Evolutionary conservation across 35 echinoderm and acorn worm genomes (phyloP).

Genomic region (Heliocidaris erythrogramma): DNA sequence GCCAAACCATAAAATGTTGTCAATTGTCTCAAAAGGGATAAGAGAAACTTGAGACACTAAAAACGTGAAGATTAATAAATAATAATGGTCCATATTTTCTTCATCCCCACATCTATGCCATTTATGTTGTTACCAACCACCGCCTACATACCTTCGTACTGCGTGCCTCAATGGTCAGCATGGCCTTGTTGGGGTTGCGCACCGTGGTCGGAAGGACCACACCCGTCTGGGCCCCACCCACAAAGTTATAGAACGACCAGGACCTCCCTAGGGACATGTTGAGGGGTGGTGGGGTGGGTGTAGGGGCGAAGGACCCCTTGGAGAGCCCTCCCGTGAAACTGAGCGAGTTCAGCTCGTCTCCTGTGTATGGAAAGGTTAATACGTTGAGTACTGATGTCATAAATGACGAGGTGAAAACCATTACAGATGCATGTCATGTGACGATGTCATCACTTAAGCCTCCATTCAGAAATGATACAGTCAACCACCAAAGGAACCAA

Average conservation of each 20-base stretch:
- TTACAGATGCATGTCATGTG: no score
- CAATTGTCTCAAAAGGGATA: no score
- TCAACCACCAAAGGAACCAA: no score
- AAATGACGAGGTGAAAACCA: no score
- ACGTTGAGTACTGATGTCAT: not conserved
- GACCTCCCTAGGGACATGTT: slow-evolving; percentile 83
- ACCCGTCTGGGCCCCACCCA: slow-evolving; percentile 82
- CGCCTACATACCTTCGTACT: slow-evolving; percentile 74
- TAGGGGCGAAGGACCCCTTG: slow-evolving; percentile 75
- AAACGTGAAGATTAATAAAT: no score
- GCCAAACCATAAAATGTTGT: no score
- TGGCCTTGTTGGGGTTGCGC: slow-evolving; percentile 96
- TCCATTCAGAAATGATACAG: no score
- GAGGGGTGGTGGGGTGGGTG: slow-evolving; percentile 52
- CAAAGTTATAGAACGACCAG: slow-evolving; percentile 98
- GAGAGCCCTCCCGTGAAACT: slow-evolving; percentile 81
- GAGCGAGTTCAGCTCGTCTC: slow-evolving; percentile 93
- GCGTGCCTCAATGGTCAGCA: slow-evolving; percentile 88
- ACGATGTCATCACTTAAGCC: no score
- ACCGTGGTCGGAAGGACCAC: slow-evolving; percentile 83
- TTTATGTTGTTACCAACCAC: no score
- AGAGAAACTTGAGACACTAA: no score
- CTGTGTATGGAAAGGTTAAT: slow-evolving; percentile 48
- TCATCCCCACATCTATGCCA: no score
- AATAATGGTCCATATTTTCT: no score